phyloP scores from a whole-genome alignment of 1,140 invertebrate genomes.

The Melanaphis sacchari region DNA sequence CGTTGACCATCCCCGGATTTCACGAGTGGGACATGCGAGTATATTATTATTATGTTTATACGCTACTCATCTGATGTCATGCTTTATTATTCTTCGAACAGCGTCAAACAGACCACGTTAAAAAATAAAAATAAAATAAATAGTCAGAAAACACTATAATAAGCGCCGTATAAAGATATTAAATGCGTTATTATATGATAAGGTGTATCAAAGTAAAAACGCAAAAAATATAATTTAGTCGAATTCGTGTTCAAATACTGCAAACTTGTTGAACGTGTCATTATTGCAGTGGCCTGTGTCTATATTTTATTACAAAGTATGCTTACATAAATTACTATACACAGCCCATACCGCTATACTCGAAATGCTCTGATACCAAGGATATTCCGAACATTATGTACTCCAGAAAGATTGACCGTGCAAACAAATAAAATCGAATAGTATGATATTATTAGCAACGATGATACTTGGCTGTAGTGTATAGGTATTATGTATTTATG shows the following conservation, averaged over 20 bases:
- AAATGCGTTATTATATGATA: neutral
- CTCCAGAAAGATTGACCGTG: neutral
- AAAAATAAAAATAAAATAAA: neutral
- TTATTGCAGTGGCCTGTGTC: neutral
- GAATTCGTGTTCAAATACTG: neutral
- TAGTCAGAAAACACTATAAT: neutral
- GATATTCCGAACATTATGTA: neutral
- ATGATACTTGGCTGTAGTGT: too few species aligned
- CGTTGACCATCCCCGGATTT: neutral
- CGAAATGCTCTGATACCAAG: neutral
- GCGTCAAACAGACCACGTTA: neutral
- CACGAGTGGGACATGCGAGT: neutral
- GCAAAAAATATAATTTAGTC: neutral
- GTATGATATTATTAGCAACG: too few species aligned
- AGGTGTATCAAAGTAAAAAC: neutral
- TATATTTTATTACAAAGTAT: neutral
- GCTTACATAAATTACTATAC: too few species aligned
- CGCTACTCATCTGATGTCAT: neutral
- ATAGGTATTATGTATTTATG: too few species aligned
- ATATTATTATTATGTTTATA: conserved; percentile 8
- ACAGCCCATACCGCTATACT: neutral
- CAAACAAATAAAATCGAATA: neutral
- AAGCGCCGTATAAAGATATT: neutral
- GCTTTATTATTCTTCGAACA: neutral
- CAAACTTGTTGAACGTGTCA: conserved; percentile 21